Conservation (phyloP, 2,113 vertebrate genomes). For the Marcusenius ussheri region DNA sequence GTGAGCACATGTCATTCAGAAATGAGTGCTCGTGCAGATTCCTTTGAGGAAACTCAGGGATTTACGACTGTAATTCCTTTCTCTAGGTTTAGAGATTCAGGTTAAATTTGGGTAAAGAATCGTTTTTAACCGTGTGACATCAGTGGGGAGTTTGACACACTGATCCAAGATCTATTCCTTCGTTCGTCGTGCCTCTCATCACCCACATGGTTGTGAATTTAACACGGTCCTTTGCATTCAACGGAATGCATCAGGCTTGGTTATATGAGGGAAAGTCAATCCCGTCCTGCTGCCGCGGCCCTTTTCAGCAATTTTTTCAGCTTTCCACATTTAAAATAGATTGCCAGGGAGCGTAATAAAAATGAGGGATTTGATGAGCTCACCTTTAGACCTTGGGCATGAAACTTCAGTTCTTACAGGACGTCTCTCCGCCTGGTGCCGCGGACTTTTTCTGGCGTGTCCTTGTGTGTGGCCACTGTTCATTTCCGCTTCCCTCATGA, state of each 20-base stretch:
- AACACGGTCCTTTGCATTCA: constrained; percentile 1
- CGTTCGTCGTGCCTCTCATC: background rate
- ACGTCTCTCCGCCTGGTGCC: no score
- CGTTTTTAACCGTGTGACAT: background rate
- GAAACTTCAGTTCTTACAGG: background rate
- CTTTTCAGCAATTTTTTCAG: background rate
- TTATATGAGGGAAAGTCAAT: background rate
- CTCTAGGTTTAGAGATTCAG: background rate
- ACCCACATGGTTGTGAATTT: background rate
- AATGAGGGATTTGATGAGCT: background rate
- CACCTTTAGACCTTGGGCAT: constrained; percentile 5
- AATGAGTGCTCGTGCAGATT: background rate
- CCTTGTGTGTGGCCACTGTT: background rate
- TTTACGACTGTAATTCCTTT: background rate
- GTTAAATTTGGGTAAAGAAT: background rate
- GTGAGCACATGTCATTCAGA: background rate
- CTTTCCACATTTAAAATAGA: background rate
- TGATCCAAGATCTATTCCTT: background rate
- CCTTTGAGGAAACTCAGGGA: background rate
- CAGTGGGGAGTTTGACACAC: background rate
- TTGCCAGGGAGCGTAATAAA: background rate
- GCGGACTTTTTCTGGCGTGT: background rate
- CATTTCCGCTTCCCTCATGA: background rate
- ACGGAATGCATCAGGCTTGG: background rate
- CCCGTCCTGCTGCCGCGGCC: background rate